Conservation (phyloP, 2,888 invertebrate genomes). For the Nymphalis urticae region DNA sequence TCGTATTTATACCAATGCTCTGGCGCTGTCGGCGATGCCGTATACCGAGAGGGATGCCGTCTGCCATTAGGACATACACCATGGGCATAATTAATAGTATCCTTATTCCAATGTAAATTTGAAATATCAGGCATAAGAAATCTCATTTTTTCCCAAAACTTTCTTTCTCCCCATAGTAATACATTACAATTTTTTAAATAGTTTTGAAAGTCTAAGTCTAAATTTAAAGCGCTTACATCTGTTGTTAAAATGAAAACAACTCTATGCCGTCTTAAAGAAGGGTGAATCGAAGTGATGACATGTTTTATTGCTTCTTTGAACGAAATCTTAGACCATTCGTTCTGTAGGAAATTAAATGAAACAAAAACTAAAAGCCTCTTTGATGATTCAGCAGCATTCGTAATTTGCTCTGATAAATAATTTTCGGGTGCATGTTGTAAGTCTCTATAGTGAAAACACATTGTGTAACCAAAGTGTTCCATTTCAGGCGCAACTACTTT, state of each 20-base stretch:
- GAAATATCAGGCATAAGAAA: conserved; percentile 90
- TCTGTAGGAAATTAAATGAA: conserved; percentile 89
- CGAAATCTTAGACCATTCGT: conserved; percentile 91
- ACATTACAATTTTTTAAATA: conserved; percentile 87
- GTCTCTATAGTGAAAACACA: conserved; percentile 87
- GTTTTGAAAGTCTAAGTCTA: conserved; percentile 88
- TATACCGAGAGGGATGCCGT: conserved; percentile 84
- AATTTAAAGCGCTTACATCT: conserved; percentile 86
- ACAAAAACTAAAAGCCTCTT: conserved; percentile 89
- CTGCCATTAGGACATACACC: conserved; percentile 80
- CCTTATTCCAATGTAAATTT: conserved; percentile 83
- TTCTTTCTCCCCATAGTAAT: conserved; percentile 89
- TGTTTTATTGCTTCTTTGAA: conserved; percentile 91
- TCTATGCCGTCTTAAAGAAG: conserved; percentile 84
- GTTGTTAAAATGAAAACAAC: conserved; percentile 79
- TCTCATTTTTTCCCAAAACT: conserved; percentile 94
- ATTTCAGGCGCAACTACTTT: conserved; percentile 87
- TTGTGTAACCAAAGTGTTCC: conserved; percentile 84
- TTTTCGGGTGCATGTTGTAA: conserved; percentile 82
- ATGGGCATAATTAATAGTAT: conserved; percentile 78
- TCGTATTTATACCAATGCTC: conserved; percentile 87
- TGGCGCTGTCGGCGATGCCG: conserved; percentile 87
- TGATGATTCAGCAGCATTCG: conserved; percentile 83
- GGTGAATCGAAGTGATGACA: conserved; percentile 84
- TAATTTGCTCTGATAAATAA: conserved; percentile 83